phyloP scores from a whole-genome alignment of 1,140 invertebrate species.

The Zaprionus kolodkinae region DNA sequence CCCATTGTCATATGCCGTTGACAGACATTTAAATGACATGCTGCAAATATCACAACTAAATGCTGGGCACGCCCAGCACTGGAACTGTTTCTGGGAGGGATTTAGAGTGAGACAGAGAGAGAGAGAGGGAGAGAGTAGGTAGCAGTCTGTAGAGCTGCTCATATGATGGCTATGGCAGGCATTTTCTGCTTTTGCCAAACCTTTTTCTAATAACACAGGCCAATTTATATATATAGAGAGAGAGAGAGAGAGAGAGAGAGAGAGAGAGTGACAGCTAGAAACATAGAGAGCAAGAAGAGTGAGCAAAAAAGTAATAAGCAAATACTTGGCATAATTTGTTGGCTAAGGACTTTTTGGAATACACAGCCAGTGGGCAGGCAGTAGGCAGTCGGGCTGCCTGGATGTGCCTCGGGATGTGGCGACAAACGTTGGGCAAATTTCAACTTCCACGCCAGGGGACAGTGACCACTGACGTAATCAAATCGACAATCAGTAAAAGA shows the following conservation, averaged over 20 bases:
- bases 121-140: not conserved
- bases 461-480: slow-evolving; percentile 76
- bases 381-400: not conserved
- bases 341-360: slow-evolving; percentile 37
- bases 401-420: slow-evolving; percentile 2
- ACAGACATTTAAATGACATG: slow-evolving; percentile 35
- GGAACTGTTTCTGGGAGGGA: not conserved
- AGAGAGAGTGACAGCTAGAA: slow-evolving; percentile 1
- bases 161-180: slow-evolving; percentile 55
- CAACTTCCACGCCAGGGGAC: slow-evolving; percentile 61
- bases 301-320: slow-evolving; percentile 74
- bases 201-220: slow-evolving; percentile 75
- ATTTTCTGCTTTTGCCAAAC: slow-evolving; percentile 76
- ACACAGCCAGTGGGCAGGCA: slow-evolving; percentile 15
- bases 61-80: slow-evolving; percentile 18
- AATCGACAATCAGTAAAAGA: slow-evolving; percentile 75
- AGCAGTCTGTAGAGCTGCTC: slow-evolving; percentile 1
- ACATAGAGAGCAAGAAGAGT: not conserved
- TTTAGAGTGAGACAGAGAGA: not conserved
- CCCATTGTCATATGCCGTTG: slow-evolving; percentile 9
- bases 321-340: slow-evolving; percentile 81
- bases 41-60: slow-evolving; percentile 18
- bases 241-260: not conserved
- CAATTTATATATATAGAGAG: slow-evolving; percentile 60
- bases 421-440: slow-evolving; percentile 38